Conservation (phyloP, 1,140 invertebrate species). For the Delia radicum region DNA sequence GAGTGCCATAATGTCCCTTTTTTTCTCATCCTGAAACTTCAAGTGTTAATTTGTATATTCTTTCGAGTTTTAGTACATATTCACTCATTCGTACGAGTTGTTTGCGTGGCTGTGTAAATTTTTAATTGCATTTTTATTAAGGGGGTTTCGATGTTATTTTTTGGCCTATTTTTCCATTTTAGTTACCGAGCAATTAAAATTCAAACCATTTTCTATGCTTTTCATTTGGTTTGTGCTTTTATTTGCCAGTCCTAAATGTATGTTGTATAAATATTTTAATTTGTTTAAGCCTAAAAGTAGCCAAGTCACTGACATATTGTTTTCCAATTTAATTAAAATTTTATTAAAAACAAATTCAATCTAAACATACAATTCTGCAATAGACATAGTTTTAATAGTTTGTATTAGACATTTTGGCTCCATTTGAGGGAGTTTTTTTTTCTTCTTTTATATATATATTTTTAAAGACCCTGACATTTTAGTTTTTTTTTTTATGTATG, state of each 20-base stretch:
- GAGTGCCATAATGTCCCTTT: too few species aligned
- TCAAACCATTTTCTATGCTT: neutral
- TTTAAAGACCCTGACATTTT: neutral
- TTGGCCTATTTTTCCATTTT: neutral
- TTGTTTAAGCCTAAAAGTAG: neutral
- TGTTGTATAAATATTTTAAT: slow-evolving; percentile 5
- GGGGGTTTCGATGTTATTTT: neutral
- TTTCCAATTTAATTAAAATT: neutral
- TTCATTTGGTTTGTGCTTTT: neutral
- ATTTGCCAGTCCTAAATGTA: neutral
- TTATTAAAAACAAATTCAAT: neutral
- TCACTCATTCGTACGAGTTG: neutral
- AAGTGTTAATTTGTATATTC: neutral
- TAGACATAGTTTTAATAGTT: neutral
- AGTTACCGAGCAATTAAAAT: neutral
- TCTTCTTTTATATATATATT: neutral
- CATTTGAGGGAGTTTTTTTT: neutral
- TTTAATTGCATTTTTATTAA: neutral
- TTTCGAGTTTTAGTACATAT: neutral
- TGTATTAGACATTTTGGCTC: neutral
- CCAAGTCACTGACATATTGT: neutral
- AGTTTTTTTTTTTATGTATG: too few species aligned
- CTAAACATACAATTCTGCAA: too few species aligned
- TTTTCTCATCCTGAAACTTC: too few species aligned
- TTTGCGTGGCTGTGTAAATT: neutral